Conservation (phyloP, 2,113 vertebrate species). For the Pheucticus melanocephalus region DNA sequence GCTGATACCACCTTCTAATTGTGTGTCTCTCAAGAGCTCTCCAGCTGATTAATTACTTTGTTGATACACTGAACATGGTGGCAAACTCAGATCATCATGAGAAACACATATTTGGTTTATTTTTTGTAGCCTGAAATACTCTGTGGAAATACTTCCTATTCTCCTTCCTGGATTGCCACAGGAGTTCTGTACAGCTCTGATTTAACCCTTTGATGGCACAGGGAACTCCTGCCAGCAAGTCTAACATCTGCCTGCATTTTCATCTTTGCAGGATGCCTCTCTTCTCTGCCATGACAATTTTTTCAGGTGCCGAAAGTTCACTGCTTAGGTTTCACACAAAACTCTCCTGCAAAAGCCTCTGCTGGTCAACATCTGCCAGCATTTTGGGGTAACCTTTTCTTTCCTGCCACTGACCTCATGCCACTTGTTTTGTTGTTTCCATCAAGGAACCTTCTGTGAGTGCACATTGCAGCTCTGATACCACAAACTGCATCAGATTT, state of each 20-base stretch:
- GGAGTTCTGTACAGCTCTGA: not conserved
- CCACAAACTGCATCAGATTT: not conserved
- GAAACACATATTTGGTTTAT: not conserved
- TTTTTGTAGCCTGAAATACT: not conserved
- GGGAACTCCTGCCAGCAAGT: not conserved
- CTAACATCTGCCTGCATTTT: not conserved
- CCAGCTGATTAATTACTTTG: not conserved
- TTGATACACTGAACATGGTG: not conserved
- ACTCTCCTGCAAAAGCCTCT: not conserved
- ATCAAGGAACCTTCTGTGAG: not conserved
- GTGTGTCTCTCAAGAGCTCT: not conserved
- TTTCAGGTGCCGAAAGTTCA: not conserved
- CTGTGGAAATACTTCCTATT: not conserved
- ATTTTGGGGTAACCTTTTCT: not conserved
- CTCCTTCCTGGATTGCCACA: not conserved
- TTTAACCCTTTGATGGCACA: not conserved
- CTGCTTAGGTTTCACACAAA: not conserved
- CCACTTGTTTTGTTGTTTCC: not conserved
- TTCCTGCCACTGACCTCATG: not conserved
- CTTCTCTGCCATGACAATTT: not conserved
- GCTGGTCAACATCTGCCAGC: not conserved
- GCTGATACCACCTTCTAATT: not conserved
- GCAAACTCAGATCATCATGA: not conserved
- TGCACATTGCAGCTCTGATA: not conserved
- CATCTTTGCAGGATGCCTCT: not conserved